Conservation (phyloP, 2,113 vertebrate genomes). For the Pterocles orientalis region DNA sequence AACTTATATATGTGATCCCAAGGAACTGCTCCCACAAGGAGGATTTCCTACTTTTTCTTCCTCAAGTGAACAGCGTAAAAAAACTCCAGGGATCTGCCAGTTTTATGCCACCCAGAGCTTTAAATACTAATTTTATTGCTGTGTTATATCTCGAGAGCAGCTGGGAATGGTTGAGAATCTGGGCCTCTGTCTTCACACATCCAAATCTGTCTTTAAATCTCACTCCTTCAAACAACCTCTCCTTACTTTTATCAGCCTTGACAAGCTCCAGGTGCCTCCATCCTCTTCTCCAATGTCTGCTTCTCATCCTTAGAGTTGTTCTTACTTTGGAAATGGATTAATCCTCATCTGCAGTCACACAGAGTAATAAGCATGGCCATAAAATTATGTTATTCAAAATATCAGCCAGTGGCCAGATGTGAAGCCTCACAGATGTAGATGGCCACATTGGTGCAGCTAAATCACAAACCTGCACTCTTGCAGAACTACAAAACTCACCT, state of each 20-base stretch:
- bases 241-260: neutral
- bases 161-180: conserved; percentile 41
- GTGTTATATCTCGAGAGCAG: conserved; percentile 12
- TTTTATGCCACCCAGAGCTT: conserved; percentile 21
- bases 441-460: neutral
- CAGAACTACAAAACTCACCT: neutral
- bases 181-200: conserved; percentile 48
- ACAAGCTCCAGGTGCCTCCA: conserved; percentile 20
- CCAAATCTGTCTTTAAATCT: conserved; percentile 53
- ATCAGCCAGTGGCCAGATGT: neutral
- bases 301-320: neutral
- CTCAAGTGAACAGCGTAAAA: neutral
- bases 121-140: conserved; percentile 47
- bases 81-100: neutral
- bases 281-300: neutral
- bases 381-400: neutral
- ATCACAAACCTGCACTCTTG: neutral
- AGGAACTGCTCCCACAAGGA: neutral
- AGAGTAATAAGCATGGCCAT: neutral
- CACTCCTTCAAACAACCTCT: conserved; percentile 44
- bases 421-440: neutral
- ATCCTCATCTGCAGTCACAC: neutral
- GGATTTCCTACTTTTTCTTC: conserved; percentile 22
- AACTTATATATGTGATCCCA: neutral
- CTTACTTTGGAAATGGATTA: neutral